Evolutionary conservation across 2,888 invertebrate species (phyloP), one percentile per base, ranked within the genome.

Genomic region (Endotricha flammealis): DNA sequence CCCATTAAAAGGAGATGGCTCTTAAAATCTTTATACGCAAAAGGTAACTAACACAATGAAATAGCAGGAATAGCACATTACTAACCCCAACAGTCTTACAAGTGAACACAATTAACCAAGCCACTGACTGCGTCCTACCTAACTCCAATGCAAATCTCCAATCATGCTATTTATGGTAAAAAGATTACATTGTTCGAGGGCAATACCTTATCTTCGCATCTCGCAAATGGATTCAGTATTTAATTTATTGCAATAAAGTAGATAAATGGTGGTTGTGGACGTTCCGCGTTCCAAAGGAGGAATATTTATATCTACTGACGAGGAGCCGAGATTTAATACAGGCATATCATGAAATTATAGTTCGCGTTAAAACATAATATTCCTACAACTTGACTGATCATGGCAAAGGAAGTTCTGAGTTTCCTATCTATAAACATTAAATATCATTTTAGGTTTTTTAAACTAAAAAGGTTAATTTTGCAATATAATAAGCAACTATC

Each of bases 181-280:
- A 82, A 81, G 85, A 86, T 85, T 82, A 85, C 83, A 85, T 86
- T 86, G 85, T 86, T 70, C 66, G 52, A 48, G 60, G 52, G 53
- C 65, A 67, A 73, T 73, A 71, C 69, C 71, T 75, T 86, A 85
- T 83, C 81, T 78, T 55, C 50, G 57, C 61, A 83, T 83, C 78
- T 76, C 54, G 46, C 55, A 62, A 77, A 76, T 72, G 71, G 74
- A 66, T 69, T 67, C 69, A 71, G 63, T 62, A 66, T 81, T 78
- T 81, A 82, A 82, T 80, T 83, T 83, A 83, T 83, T 69, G 82
- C 74, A 78, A 81, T 81, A 80, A 75, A 80, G 74, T 70, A 79
- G 79, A 79, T 80, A 82, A 76, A 81, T 76, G 67, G 68, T 59
- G 50, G 67, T 64, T 65, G 63, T 59, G 49, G 50, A 61, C 73